phyloP scores from a whole-genome alignment of 1,140 invertebrate species.

The Aphis gossypii region DNA sequence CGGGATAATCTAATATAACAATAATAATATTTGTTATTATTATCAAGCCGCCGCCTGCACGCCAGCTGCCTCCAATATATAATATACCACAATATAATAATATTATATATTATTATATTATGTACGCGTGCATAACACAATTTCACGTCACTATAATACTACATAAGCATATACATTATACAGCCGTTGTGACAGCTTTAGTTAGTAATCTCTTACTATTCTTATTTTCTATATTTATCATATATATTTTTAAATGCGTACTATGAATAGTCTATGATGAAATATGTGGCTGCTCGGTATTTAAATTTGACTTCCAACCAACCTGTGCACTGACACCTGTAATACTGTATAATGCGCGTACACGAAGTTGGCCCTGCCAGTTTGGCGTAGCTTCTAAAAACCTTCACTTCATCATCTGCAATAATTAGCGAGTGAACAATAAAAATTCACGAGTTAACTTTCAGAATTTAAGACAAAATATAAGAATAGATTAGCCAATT shows the following conservation, averaged over 20 bases:
- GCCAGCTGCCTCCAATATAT: background rate
- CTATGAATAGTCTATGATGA: background rate
- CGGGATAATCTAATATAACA: conserved; percentile 29
- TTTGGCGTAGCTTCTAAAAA: too few relatives aligned
- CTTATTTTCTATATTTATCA: background rate
- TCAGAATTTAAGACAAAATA: too few relatives aligned
- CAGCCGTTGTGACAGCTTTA: background rate
- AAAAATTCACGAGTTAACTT: too few relatives aligned
- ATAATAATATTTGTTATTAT: conserved; percentile 19
- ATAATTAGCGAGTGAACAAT: too few relatives aligned
- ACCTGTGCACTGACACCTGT: background rate
- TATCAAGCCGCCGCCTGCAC: background rate
- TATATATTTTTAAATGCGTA: background rate
- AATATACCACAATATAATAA: background rate
- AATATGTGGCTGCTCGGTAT: background rate
- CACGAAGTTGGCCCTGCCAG: too few relatives aligned
- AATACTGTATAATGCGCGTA: background rate
- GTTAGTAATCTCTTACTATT: background rate
- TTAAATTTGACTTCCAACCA: background rate
- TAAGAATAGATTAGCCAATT: too few relatives aligned
- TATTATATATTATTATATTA: conserved; percentile 10
- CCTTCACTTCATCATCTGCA: too few relatives aligned
- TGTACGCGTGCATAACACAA: background rate
- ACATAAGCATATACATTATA: background rate
- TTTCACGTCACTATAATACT: background rate